Percentiles rank a stretch among this genome's conserved stretches.
Conservation (phyloP, 1,140 invertebrate genomes). For the Lepidostoma basale region DNA sequence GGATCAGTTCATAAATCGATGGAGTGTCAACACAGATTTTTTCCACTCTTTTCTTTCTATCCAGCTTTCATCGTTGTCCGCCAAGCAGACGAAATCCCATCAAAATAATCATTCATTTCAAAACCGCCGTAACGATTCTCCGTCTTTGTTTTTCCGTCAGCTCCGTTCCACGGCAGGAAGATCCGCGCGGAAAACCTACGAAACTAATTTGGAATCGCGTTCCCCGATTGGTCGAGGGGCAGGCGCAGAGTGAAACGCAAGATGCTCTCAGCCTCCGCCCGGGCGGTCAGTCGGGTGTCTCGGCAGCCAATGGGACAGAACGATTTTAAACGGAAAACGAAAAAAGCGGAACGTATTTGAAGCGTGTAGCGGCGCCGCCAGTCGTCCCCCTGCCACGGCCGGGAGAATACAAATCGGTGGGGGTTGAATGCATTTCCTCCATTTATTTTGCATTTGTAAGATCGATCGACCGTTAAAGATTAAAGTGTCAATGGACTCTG, state of each 20-base stretch:
- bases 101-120: constrained; percentile 24
- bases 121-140: neutral
- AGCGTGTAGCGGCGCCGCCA: constrained; percentile 26
- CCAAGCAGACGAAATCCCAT: constrained; percentile 29
- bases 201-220: neutral
- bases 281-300: constrained; percentile 39
- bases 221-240: constrained; percentile 24
- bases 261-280: constrained; percentile 14
- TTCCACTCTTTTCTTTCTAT: neutral
- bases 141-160: constrained; percentile 1
- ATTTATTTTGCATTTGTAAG: constrained; percentile 29
- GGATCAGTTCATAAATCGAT: constrained; percentile 31
- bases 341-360: constrained; percentile 37
- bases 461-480: constrained; percentile 23
- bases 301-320: constrained; percentile 43
- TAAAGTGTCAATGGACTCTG: constrained; percentile 24
- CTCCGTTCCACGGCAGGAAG: neutral
- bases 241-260: constrained; percentile 27
- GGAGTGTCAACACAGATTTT: constrained; percentile 24
- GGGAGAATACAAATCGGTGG: constrained; percentile 29
- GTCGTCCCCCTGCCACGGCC: constrained; percentile 31
- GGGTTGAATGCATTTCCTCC: constrained; percentile 25
- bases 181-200: neutral
- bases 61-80: constrained; percentile 23
- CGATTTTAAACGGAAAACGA: constrained; percentile 36